Conservation (phyloP, 2,113 vertebrate genomes). For the Calonectris borealis region DNA sequence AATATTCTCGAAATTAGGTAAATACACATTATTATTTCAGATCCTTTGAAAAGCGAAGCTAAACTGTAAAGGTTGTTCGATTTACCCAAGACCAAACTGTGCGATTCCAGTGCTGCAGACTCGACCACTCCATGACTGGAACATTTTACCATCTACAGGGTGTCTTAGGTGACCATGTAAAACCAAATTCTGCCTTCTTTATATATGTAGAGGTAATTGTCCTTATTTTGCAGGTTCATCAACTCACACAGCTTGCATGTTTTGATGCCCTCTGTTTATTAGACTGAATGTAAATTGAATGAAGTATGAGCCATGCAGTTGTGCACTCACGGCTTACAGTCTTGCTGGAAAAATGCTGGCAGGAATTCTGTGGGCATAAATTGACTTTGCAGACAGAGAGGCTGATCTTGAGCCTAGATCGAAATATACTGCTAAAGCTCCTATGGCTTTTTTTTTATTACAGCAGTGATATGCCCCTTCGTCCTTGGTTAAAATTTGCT, state of each 20-base stretch:
- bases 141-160: not conserved
- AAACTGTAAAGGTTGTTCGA: not conserved
- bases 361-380: not conserved
- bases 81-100: not conserved
- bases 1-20: not conserved
- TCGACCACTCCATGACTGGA: not conserved
- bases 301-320: not conserved
- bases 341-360: constrained; percentile 16
- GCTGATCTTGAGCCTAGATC: not conserved
- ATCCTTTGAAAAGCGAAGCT: not conserved
- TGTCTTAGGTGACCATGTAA: not conserved
- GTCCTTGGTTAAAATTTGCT: constrained; percentile 53
- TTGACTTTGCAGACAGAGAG: constrained; percentile 8
- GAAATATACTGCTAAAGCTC: constrained; percentile 2
- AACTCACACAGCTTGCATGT: not conserved
- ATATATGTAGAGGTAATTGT: not conserved
- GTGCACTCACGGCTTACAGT: not conserved
- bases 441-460: not conserved
- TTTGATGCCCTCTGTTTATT: constrained; percentile 4
- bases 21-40: not conserved
- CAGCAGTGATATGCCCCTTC: not conserved
- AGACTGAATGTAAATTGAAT: not conserved
- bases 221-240: not conserved
- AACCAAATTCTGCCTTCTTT: not conserved
- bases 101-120: not conserved